These are phyloP conservation scores for Clarias macrocephalus DNA, from an alignment of 2,113 vertebrate species.

Conservation along the genomic window DNA sequence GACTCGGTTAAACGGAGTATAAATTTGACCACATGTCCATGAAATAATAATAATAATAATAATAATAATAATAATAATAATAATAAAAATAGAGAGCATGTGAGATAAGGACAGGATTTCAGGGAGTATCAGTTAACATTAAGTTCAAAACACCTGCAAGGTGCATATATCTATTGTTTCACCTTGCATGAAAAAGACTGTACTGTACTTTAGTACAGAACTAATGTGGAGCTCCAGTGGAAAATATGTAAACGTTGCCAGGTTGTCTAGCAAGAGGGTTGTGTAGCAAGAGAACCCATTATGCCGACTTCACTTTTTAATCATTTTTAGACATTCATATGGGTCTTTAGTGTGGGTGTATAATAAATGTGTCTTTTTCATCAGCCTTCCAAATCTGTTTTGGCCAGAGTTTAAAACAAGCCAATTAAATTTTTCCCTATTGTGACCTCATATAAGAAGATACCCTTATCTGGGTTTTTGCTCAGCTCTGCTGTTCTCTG, in stretches of 20 bases:
- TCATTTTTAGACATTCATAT: no score
- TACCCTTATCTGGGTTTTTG: no score
- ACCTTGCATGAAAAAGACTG: not conserved
- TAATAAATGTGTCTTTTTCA: no score
- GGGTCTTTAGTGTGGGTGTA: no score
- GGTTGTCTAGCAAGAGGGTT: not conserved
- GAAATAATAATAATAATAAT: not conserved
- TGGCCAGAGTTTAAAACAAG: no score
- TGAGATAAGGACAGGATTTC: not conserved
- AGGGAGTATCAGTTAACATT: not conserved
- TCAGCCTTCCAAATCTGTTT: no score
- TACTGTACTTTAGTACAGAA: not conserved
- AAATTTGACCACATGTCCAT: not conserved
- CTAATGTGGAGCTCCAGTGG: not conserved
- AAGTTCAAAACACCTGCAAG: not conserved
- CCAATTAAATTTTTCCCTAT: no score
- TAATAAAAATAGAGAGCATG: not conserved
- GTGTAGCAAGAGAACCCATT: not conserved
- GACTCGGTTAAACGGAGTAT: not conserved
- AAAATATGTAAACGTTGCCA: not conserved
- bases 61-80: no score
- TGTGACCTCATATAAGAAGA: no score
- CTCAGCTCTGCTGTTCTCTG: no score
- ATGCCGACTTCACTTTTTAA: no score
- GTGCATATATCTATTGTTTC: not conserved